Conservation (phyloP, 2,113 vertebrate species). For the Erythrocercus mccallii region DNA sequence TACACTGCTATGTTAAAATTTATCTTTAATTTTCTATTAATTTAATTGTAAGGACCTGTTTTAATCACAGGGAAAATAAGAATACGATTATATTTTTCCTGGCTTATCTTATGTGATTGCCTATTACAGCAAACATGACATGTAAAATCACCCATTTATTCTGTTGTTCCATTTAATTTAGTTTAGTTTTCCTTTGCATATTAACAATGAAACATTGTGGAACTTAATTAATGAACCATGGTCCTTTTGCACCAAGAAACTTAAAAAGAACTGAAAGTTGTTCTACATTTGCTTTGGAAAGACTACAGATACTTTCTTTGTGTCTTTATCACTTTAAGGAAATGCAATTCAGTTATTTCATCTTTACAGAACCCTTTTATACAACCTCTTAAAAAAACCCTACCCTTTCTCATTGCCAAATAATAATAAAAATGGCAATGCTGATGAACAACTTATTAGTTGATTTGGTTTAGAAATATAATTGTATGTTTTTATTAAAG, state of each 20-base stretch:
- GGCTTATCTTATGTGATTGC: neutral
- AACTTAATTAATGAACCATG: neutral
- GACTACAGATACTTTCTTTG: neutral
- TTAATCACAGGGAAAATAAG: neutral
- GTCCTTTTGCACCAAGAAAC: neutral
- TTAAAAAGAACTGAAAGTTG: neutral
- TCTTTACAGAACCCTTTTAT: neutral
- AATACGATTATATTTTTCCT: neutral
- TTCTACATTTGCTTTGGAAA: neutral
- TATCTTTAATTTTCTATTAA: neutral
- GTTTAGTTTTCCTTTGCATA: neutral
- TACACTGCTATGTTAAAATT: neutral
- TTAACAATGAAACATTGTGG: neutral
- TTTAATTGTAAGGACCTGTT: neutral
- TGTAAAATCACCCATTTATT: neutral
- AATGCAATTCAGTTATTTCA: constrained; percentile 35
- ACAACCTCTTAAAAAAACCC: neutral
- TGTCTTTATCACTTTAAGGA: neutral
- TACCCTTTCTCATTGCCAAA: neutral
- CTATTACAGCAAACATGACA: neutral
- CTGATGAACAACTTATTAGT: neutral
- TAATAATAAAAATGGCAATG: neutral
- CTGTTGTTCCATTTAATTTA: constrained; percentile 2
- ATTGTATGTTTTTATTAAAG: constrained; percentile 27
- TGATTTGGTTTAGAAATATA: constrained; percentile 2